These are phyloP conservation scores for Stenopsyche tienmushanensis DNA, from an alignment of 1,140 invertebrate species.

Conservation along the genomic window DNA sequence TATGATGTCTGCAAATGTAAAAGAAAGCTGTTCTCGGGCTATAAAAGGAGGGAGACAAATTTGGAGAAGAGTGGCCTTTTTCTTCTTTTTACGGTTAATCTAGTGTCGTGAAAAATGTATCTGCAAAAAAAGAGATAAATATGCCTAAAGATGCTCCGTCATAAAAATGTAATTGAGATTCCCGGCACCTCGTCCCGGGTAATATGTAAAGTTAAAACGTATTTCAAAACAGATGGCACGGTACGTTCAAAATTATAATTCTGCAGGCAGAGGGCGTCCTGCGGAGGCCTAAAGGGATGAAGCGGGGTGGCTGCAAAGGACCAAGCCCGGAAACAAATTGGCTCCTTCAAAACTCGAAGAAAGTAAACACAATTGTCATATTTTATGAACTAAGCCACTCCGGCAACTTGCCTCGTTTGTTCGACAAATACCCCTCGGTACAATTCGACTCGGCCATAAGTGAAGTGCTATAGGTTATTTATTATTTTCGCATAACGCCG, in stretches of 20 bases:
- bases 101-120: conserved; percentile 14
- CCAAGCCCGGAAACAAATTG: conserved; percentile 15
- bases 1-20: too few relatives aligned
- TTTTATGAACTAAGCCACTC: conserved; percentile 40
- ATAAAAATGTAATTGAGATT: conserved; percentile 29
- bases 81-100: conserved; percentile 11
- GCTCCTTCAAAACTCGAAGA: conserved; percentile 19
- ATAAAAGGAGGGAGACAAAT: neutral
- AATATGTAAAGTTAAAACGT: conserved; percentile 32
- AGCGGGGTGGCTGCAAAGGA: neutral
- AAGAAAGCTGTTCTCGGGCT: neutral
- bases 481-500: conserved; percentile 24
- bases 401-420: neutral
- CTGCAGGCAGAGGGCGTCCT: too few relatives aligned
- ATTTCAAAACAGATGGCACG: conserved; percentile 24
- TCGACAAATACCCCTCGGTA: neutral
- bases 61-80: neutral
- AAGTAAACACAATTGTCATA: conserved; percentile 41
- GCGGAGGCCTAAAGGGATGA: too few relatives aligned
- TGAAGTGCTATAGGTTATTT: conserved; percentile 15
- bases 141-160: conserved; percentile 22
- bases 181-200: conserved; percentile 16
- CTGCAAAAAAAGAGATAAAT: conserved; percentile 20
- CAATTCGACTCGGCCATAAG: conserved; percentile 9
- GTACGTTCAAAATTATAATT: conserved; percentile 26